Evolutionary conservation across 2,888 invertebrate genomes (phyloP).

Genomic region (Loripinus fragilis): DNA sequence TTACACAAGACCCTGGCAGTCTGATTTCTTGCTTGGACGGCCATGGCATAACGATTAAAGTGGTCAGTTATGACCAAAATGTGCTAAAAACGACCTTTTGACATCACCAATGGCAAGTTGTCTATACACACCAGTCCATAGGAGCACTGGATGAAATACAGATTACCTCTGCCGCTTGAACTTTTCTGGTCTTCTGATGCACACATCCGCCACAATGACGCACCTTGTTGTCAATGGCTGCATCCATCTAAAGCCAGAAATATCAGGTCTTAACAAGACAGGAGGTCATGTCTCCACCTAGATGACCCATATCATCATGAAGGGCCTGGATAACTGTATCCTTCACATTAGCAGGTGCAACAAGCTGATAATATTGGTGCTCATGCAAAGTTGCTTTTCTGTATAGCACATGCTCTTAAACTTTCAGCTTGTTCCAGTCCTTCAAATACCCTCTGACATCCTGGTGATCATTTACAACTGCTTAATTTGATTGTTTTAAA

Average conservation of each 20-base stretch:
- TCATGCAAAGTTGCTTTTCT: background rate
- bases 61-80: background rate
- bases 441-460: background rate
- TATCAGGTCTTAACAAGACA: background rate
- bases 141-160: background rate
- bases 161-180: background rate
- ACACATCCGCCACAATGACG: background rate
- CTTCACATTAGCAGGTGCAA: background rate
- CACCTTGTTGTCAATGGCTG: background rate
- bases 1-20: background rate
- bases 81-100: background rate
- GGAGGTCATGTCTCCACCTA: background rate
- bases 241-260: background rate
- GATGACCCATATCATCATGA: background rate
- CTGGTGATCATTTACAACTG: background rate
- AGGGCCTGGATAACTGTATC: background rate
- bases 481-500: background rate
- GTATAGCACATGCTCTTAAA: background rate
- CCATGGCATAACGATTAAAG: background rate
- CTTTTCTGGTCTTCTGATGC: background rate
- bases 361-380: background rate
- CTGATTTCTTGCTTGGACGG: background rate
- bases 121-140: conserved; percentile 1
- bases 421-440: background rate
- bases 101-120: background rate